Conservation (phyloP, 2,888 invertebrate species). For the Troglohyphantes excavatus region DNA sequence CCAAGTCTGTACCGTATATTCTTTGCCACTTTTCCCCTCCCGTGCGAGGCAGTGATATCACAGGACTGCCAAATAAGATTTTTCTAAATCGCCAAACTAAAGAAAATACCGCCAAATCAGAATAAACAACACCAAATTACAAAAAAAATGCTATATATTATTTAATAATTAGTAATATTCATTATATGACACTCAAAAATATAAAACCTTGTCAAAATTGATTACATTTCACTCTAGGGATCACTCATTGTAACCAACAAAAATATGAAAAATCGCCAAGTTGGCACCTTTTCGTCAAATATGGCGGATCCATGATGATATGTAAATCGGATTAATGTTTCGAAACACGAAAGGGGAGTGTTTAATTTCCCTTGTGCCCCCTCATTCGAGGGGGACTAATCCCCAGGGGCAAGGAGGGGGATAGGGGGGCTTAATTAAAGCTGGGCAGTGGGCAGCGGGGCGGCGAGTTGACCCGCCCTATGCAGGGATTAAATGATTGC, state of each 20-base stretch:
- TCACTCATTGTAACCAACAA: not conserved
- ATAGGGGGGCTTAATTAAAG: slow-evolving; percentile 65
- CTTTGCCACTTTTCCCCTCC: not conserved
- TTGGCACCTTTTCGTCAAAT: too few species aligned
- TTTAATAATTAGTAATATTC: too few species aligned
- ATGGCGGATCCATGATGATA: slow-evolving; percentile 1
- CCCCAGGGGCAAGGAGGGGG: not conserved
- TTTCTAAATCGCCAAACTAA: too few species aligned
- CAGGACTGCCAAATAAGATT: too few species aligned
- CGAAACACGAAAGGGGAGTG: slow-evolving; percentile 57
- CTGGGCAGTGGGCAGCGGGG: slow-evolving; percentile 42
- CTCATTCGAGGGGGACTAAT: not conserved
- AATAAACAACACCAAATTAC: too few species aligned
- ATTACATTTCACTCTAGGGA: too few species aligned
- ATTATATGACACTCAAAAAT: too few species aligned
- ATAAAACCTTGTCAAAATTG: too few species aligned
- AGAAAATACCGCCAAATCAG: not conserved
- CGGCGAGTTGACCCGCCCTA: slow-evolving; percentile 35
- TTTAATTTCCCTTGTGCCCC: slow-evolving; percentile 7
- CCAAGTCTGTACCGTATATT: not conserved
- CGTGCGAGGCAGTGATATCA: too few species aligned
- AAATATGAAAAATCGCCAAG: not conserved
- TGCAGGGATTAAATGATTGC: not conserved
- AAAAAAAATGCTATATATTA: too few species aligned
- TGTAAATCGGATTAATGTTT: slow-evolving; percentile 64